Conservation (phyloP, 2,797 vertebrate species). For the Mormyrus proboscirostris region DNA sequence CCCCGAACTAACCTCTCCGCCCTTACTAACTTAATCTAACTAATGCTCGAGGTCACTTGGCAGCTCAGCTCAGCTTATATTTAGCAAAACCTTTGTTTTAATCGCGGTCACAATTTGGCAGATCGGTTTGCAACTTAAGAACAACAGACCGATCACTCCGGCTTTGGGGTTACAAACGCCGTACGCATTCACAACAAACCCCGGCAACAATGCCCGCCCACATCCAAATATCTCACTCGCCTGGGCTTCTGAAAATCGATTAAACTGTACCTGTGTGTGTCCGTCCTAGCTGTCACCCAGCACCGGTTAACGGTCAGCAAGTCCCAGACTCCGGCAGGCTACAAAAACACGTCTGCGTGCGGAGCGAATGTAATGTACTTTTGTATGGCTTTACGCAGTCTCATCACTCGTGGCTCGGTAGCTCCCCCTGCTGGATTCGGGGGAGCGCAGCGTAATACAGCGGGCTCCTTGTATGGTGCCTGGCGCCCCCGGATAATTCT, state of each 20-base stretch:
- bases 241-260: not conserved
- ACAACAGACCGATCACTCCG: not conserved
- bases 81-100: not conserved
- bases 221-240: not conserved
- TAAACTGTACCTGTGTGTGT: not conserved
- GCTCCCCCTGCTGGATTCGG: not conserved
- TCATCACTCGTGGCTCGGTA: not conserved
- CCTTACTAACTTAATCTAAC: slow-evolving; percentile 9
- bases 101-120: not conserved
- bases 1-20: not conserved
- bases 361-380: not conserved
- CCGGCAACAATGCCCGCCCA: slow-evolving; percentile 1
- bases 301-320: not conserved
- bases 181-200: slow-evolving; percentile 7
- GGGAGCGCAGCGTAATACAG: not conserved
- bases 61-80: not conserved
- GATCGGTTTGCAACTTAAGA: not conserved
- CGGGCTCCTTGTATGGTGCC: not conserved
- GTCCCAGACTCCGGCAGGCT: not conserved
- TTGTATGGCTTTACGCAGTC: not conserved
- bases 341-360: slow-evolving; percentile 4
- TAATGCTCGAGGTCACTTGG: not conserved
- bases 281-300: not conserved
- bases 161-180: not conserved
- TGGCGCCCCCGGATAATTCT: not conserved